Conservation (phyloP, 2,888 invertebrate genomes). For the Acheta domesticus region DNA sequence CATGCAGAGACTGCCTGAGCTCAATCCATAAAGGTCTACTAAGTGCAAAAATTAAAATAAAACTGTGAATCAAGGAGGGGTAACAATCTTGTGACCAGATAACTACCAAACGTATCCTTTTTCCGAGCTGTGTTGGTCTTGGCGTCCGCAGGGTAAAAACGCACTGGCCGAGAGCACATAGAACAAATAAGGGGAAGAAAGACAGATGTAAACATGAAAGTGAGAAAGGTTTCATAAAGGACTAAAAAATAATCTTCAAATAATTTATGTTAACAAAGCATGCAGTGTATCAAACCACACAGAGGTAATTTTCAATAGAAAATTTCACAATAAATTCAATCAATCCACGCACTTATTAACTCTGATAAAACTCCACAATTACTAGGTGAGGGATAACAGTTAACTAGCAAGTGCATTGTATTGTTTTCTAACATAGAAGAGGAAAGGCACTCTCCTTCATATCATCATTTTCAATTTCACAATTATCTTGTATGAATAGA, state of each 20-base stretch:
- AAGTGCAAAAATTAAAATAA: conserved; percentile 9
- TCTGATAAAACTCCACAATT: not conserved
- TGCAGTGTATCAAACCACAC: conserved; percentile 20
- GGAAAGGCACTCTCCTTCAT: not conserved
- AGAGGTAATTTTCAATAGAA: conserved; percentile 28
- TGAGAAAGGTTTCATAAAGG: conserved; percentile 19
- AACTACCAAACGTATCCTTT: conserved; percentile 36
- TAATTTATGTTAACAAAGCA: not conserved
- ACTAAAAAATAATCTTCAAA: not conserved
- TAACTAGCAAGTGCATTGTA: not conserved
- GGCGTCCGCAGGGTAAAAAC: conserved; percentile 34
- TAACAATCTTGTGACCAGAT: conserved; percentile 27
- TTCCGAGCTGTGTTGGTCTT: conserved; percentile 32
- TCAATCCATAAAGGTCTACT: not conserved
- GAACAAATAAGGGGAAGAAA: conserved; percentile 23
- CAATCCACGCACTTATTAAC: not conserved
- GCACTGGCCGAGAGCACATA: conserved; percentile 34
- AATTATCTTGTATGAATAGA: too few species aligned
- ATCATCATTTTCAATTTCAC: too few species aligned
- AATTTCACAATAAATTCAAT: conserved; percentile 2
- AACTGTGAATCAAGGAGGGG: conserved; percentile 9
- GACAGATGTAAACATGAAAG: conserved; percentile 26
- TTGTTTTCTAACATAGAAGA: not conserved
- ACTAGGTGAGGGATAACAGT: not conserved
- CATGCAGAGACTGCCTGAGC: not conserved